A percentile compares a stretch with the other conserved stretches of the same genome.
phyloP scores from a whole-genome alignment of 2,113 vertebrate genomes.

The Ptyas mucosa region DNA sequence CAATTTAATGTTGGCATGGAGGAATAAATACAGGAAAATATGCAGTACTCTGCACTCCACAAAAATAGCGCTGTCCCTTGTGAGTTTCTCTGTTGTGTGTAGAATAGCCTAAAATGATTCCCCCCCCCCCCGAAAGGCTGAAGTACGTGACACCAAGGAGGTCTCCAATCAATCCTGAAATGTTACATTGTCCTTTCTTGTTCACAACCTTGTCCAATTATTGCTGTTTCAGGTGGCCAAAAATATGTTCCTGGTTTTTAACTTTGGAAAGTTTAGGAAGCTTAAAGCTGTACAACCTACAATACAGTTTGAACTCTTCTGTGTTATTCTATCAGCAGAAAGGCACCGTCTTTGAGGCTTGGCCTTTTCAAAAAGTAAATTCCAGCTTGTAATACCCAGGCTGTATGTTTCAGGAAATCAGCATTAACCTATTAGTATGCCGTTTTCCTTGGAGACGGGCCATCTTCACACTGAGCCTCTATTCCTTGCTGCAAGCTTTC shows the following conservation, averaged over 20 bases:
- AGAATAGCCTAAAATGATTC: not conserved
- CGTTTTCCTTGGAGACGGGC: constrained; percentile 77
- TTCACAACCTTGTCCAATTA: constrained; percentile 34
- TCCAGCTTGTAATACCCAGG: constrained; percentile 70
- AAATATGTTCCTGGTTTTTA: constrained; percentile 60
- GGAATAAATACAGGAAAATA: not conserved
- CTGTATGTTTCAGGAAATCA: constrained; percentile 70
- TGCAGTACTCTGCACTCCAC: not conserved
- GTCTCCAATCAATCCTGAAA: constrained; percentile 39
- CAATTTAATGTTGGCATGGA: not conserved
- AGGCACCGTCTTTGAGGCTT: constrained; percentile 59
- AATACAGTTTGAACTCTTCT: constrained; percentile 63
- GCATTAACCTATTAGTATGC: constrained; percentile 69
- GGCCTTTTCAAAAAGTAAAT: constrained; percentile 65
- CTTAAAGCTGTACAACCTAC: constrained; percentile 64
- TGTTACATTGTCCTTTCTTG: constrained; percentile 34
- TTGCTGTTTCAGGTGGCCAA: constrained; percentile 71
- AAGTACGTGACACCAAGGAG: not conserved
- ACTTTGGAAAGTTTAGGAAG: constrained; percentile 65
- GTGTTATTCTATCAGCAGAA: constrained; percentile 66
- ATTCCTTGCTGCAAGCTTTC: constrained; percentile 68
- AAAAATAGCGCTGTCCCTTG: rapidly evolving
- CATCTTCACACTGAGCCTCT: constrained; percentile 72
- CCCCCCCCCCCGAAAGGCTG: not conserved
- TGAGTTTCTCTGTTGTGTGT: rapidly evolving